Base-by-base conservation (phyloP, 2,888 invertebrate genomes). In the Gymnoscelis rufifasciata region DNA sequence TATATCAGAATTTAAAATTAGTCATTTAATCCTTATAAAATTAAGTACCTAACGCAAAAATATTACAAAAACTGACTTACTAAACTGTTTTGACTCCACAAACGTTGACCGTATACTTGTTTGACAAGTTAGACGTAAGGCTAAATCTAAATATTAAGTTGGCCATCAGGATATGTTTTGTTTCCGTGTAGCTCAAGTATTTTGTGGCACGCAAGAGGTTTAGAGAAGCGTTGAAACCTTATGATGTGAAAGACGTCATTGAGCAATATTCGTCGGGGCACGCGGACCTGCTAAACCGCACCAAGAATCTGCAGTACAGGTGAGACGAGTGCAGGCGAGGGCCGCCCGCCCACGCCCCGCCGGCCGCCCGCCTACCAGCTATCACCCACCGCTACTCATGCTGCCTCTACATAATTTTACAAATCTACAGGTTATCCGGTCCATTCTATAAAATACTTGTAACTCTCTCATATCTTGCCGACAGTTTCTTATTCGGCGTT, bases 181-280 rank as follows among this genome's bases (percentile, higher is more conserved):
- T 87, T 86, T 83, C 74, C 82, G 86, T 89, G 81, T 90, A 92
- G 92, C 91, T 96, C 83, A 94, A 94, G 90, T 95, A 95, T 90
- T 94, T 95, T 90, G 94, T 96, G 81, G 94, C 96, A 77, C 91
- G 95, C 84, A 92, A 93, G 89, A 95, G 95, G 90, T 96, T 96
- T 91, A 94, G 94, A 88, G 95, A 96, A 90, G 95, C 95, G 71
- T 90, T 96, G 83, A 94, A 95, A 89, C 96, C 96, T 60, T 96
- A 96, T 88, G 96, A 96, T 90, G 96, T 96, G 75, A 96, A 96
- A 90, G 96, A 96, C 89, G 96, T 96, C 80, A 96, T 96, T 83
- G 96, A 96, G 86, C 96, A 96, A 88, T 96, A 95, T 89, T 95
- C 95, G 53, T 94, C 95, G 66, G 93, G 93, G 74, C 95, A 95